These are phyloP conservation scores for Anagrus nilaparvatae DNA, from an alignment of 1,140 invertebrate species.

Conservation along the genomic window DNA sequence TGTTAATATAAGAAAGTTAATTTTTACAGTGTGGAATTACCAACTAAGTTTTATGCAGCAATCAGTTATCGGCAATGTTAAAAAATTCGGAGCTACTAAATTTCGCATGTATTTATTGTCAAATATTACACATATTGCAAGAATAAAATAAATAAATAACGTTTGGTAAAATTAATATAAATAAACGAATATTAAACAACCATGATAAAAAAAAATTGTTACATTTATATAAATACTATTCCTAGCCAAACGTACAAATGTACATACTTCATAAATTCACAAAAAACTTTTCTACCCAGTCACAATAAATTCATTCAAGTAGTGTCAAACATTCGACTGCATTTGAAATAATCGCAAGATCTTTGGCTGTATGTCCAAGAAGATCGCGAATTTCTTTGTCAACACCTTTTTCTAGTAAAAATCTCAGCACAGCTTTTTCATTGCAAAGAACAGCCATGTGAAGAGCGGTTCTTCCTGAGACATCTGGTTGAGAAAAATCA, in stretches of 20 bases:
- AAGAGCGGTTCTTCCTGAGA: conserved; percentile 50
- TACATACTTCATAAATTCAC: not conserved
- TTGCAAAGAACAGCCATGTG: conserved; percentile 48
- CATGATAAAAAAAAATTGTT: no score
- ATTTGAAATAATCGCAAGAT: conserved; percentile 35
- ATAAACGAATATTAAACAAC: no score
- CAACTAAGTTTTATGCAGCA: no score
- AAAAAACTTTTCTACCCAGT: not conserved
- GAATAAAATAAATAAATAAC: no score
- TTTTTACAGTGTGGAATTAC: no score
- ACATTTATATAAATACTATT: conserved; percentile 1
- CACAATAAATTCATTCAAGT: no score
- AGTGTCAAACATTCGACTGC: conserved; percentile 26
- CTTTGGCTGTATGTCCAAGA: conserved; percentile 39
- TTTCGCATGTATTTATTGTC: no score
- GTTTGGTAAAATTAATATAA: no score
- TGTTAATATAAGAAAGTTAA: no score
- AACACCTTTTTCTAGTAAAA: conserved; percentile 37
- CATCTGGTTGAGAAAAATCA: conserved; percentile 48
- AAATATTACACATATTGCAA: no score
- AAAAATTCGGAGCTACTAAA: no score
- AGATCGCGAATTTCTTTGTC: conserved; percentile 32
- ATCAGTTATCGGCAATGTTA: no score
- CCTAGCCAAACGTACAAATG: not conserved
- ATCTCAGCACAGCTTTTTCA: conserved; percentile 29